Base-by-base conservation (phyloP, 2,888 invertebrate genomes). In the Rhagium mordax region DNA sequence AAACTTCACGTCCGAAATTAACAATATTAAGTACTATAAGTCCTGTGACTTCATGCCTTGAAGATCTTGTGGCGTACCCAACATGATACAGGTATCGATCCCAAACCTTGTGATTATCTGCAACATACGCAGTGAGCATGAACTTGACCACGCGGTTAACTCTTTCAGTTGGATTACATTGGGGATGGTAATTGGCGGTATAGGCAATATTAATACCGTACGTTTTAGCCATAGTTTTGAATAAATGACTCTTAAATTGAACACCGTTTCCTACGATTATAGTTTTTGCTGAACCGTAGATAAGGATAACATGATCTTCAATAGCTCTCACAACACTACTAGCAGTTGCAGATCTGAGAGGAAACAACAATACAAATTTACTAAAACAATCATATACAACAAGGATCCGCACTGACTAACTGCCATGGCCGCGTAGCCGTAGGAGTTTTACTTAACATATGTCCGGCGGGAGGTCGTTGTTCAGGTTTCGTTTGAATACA, bases 81-180 rank as follows among this genome's bases (percentile, higher is more conserved):
- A 47, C 3, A 3, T 7, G 3, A 3, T 3, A 10, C 3, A 47
- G 8, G 8, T 47, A 7, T 10, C 8, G 47, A 7, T 47, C 47
- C 47, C 47, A 47, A 3, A n/a, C 3, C 8, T 47, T 10, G 8
- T 47, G 47, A 10, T 47, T 47, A 51, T 51, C 16, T n/a, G 3
- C 16, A 3, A 16, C 16, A 16, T 16, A 51, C 2, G 51, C 51
- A 8, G 51, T 1, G 3, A 51, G 18, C 51, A 85, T 82, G 0
- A 81, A 83, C 68, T 84, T n/a, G n/a, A n/a, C n/a, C 0, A 83
- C 82, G n/a, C 81, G 51, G 57, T 85, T 85, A 0, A 81, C 77
- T 7, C 84, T 41, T 73, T 86, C 85, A 0, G 79, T 80, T 0
- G 83, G 83, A 71, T 86, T 84, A 1, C 81, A 81, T 59, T 85